A percentile compares a stretch with the other conserved stretches of the same genome.
These are phyloP conservation scores for Aquatica leii DNA, from an alignment of 2,888 invertebrate species.

Conservation along the genomic window DNA sequence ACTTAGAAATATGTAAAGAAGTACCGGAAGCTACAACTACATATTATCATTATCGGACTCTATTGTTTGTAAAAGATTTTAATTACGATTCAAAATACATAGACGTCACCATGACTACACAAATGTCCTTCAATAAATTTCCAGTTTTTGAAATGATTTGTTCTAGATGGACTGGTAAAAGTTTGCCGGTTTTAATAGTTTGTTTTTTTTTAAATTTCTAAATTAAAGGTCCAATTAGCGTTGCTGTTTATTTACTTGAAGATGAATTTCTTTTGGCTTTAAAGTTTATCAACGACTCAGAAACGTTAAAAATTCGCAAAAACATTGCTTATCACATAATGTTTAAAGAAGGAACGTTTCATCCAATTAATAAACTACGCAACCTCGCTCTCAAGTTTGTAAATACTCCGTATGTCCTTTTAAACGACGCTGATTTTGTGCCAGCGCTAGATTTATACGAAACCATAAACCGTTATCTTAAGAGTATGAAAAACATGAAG, in stretches of 20 bases:
- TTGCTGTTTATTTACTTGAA: slow-evolving; percentile 88
- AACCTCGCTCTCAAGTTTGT: slow-evolving; percentile 86
- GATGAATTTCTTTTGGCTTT: slow-evolving; percentile 79
- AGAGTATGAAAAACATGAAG: background rate
- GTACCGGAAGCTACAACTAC: background rate
- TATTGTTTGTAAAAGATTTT: slow-evolving; percentile 83
- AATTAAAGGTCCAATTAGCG: slow-evolving; percentile 77
- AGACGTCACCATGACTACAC: slow-evolving; percentile 89
- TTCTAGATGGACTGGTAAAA: slow-evolving; percentile 80
- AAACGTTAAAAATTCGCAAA: slow-evolving; percentile 73
- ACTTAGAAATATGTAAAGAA: too few species aligned
- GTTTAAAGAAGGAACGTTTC: slow-evolving; percentile 85
- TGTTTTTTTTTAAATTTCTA: slow-evolving; percentile 6
- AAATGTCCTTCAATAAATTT: slow-evolving; percentile 75
- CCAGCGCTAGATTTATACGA: slow-evolving; percentile 83
- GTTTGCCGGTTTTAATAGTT: background rate
- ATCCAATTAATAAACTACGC: slow-evolving; percentile 88
- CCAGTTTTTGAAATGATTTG: slow-evolving; percentile 83
- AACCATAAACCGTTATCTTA: slow-evolving; percentile 70
- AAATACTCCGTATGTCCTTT: slow-evolving; percentile 82
- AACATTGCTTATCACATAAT: slow-evolving; percentile 92
- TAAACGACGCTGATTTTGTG: slow-evolving; percentile 89
- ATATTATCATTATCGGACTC: slow-evolving; percentile 66
- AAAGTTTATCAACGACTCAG: slow-evolving; percentile 64
- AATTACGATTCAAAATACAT: slow-evolving; percentile 68